Evolutionary conservation across 2,797 vertebrate species (phyloP).

Genomic region (Brachyalestes nurse): DNA sequence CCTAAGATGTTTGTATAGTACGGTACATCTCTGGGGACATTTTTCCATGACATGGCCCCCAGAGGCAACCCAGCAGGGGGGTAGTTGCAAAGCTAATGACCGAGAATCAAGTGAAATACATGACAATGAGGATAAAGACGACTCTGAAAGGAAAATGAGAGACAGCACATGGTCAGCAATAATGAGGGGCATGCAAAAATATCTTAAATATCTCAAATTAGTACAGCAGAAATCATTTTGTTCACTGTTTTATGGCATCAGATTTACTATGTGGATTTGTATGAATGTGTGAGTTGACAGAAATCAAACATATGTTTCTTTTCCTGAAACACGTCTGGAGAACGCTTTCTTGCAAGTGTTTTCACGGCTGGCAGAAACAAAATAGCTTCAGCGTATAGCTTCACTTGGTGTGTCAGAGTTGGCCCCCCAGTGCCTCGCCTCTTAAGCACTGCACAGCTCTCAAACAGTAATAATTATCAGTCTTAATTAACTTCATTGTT

Average conservation of each 20-base stretch:
- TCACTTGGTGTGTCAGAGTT: slow-evolving; percentile 40
- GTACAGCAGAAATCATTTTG: no score
- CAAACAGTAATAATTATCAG: slow-evolving; percentile 61
- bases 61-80: no score
- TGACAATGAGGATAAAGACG: no score
- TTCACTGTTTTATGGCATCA: neutral
- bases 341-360: neutral
- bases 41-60: no score
- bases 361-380: slow-evolving; percentile 29
- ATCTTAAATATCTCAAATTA: no score
- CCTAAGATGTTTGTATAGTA: no score
- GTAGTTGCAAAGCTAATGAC: no score
- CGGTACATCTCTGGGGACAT: no score
- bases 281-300: neutral
- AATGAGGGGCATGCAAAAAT: no score
- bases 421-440: slow-evolving; percentile 44
- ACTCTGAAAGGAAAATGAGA: no score
- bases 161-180: no score
- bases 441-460: slow-evolving; percentile 49
- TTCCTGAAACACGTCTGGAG: neutral
- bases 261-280: neutral
- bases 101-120: no score
- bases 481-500: slow-evolving; percentile 69
- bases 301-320: neutral
- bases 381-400: slow-evolving; percentile 35